Conservation (phyloP, 2,113 vertebrate species). For the Callorhinus ursinus region DNA sequence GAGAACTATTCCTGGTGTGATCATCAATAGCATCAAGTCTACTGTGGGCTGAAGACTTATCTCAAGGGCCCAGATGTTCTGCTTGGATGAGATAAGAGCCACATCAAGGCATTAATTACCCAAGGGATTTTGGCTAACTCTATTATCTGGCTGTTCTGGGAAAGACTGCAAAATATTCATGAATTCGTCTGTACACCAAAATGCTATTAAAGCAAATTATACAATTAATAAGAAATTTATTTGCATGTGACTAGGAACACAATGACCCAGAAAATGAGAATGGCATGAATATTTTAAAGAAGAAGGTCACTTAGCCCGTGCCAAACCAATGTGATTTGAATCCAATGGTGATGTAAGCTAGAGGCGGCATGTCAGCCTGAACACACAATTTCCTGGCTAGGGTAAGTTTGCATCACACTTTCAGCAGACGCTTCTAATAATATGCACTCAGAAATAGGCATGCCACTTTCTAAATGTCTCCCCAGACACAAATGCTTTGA, state of each 20-base stretch:
- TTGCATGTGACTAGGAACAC: conserved; percentile 57
- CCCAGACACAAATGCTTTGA: conserved; percentile 31
- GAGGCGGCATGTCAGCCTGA: neutral
- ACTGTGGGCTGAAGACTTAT: neutral
- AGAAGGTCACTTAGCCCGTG: conserved; percentile 42
- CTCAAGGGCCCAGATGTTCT: neutral
- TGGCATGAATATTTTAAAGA: conserved; percentile 63
- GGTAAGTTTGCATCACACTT: conserved; percentile 50
- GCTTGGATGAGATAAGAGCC: neutral
- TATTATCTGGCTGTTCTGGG: conserved; percentile 29
- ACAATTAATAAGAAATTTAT: conserved; percentile 72
- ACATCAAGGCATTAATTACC: conserved; percentile 30
- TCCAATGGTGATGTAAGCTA: conserved; percentile 29
- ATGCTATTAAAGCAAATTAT: conserved; percentile 63
- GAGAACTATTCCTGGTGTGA: conserved; percentile 9
- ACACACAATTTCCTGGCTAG: conserved; percentile 49
- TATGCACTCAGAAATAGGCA: conserved; percentile 29
- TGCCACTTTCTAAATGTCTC: conserved; percentile 41
- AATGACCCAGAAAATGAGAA: conserved; percentile 55
- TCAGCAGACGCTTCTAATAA: conserved; percentile 56
- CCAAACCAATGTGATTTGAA: conserved; percentile 42
- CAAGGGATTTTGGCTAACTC: conserved; percentile 31
- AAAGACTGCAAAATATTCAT: conserved; percentile 54
- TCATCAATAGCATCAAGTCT: neutral
- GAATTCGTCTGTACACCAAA: conserved; percentile 57